A percentile compares a stretch with the other conserved stretches of the same genome.
These are phyloP conservation scores for Coryphaenoides rupestris DNA, from an alignment of 2,113 vertebrate species.

Conservation along the genomic window DNA sequence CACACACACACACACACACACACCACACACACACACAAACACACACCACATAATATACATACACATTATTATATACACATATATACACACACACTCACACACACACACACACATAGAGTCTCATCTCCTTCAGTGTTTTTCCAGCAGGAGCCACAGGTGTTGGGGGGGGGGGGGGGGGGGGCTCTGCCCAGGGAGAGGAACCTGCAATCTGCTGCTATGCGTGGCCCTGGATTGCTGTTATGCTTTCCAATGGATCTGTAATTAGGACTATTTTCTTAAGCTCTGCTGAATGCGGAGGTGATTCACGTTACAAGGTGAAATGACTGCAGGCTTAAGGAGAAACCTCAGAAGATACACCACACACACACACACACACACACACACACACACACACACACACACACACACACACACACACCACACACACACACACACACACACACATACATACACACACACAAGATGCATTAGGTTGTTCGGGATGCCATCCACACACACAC, in stretches of 20 bases:
- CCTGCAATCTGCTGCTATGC: conserved; percentile 57
- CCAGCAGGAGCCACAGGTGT: conserved; percentile 14
- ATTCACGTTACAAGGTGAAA: conserved; percentile 12
- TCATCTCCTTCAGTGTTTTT: too few relatives aligned
- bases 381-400: too few relatives aligned
- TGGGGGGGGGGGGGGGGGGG: conserved; percentile 45
- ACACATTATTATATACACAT: too few relatives aligned
- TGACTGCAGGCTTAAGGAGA: not conserved
- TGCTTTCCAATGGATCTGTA: conserved; percentile 43
- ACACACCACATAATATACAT: not conserved
- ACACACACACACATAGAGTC: too few relatives aligned
- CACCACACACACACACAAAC: not conserved
- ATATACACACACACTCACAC: too few relatives aligned
- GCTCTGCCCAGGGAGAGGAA: conserved; percentile 25
- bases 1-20: not conserved
- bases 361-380: too few relatives aligned
- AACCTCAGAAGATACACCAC: conserved; percentile 20
- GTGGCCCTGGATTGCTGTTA: conserved; percentile 45
- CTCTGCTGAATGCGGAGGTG: conserved; percentile 16
- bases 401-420: too few relatives aligned
- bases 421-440: too few relatives aligned
- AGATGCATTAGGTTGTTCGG: not conserved
- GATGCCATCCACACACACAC: not conserved
- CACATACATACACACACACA: conserved; percentile 11
- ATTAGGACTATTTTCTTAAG: conserved; percentile 47